Evolutionary conservation across 2,888 invertebrate species (phyloP), one percentile per base, ranked within the genome.

Genomic region (Xestia c-nigrum): DNA sequence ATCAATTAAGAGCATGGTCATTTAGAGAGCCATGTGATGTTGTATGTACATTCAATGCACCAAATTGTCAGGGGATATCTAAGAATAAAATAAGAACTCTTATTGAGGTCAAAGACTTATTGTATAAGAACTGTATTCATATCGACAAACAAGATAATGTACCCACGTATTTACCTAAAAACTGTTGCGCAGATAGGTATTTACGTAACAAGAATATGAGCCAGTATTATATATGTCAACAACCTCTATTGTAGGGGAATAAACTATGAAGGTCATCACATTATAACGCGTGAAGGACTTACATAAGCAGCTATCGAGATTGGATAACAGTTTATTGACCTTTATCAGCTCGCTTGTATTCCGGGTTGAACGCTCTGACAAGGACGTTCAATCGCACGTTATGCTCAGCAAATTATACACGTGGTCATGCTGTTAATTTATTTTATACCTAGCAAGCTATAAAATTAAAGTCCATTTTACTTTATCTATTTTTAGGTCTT

Each of bases 341-440:
- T 90, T 92, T 93, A 93, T 93, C 91, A 88, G 78, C 76, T 85
- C 87, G 88, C 88, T 92, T 90, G 85, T 92, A 91, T 95, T 95
- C 96, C 96, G 95, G 96, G 96, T 95, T 95, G 92, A 93, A 92
- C 90, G 94, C 71, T 87, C 94, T 90, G 86, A 89, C 96, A 96
- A 96, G 96, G 96, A 94, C 96, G 95, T 93, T 90, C 90, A 91
- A 91, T 92, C 85, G 85, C 90, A 89, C 89, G 90, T 91, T 88
- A 87, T 86, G 87, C 81, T 90, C 84, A 89, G 89, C 86, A 90
- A 89, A 90, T 89, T 88, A 88, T 80, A 85, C 88, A 89, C 88
- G 87, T 90, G 86, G 83, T 86, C 74, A 81, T 79, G 79, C 65
- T 72, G 79, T 76, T 84, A 86, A 82, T 76, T 74, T 63, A 85